Conservation (phyloP, 2,888 invertebrate species). For the Scrobipalpa costella region DNA sequence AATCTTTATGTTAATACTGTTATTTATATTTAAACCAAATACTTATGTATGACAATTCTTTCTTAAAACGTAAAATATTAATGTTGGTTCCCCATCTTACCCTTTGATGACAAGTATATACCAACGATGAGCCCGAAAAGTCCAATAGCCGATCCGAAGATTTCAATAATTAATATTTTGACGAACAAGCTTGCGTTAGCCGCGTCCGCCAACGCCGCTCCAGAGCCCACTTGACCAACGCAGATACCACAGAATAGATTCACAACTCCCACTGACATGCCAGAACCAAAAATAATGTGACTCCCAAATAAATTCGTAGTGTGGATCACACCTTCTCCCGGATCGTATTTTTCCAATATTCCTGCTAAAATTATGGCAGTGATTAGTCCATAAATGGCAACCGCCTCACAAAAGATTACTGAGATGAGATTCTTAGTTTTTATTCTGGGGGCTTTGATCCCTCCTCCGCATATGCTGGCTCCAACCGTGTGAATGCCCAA, state of each 20-base stretch:
- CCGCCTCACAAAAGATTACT: conserved; percentile 99
- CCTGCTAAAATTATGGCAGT: conserved; percentile 98
- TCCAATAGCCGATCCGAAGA: conserved; percentile 99
- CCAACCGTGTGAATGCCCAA: conserved; percentile 99
- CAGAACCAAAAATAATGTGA: conserved; percentile 97
- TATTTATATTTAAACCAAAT: no score
- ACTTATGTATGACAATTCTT: no score
- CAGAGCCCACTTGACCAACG: conserved; percentile 98
- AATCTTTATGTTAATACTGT: no score
- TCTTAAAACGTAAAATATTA: not conserved
- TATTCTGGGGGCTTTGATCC: conserved; percentile 98
- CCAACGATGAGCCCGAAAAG: conserved; percentile 99
- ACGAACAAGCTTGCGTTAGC: conserved; percentile 98
- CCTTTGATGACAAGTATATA: conserved; percentile 94
- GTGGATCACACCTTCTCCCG: conserved; percentile 64
- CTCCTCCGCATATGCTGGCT: conserved; percentile 97
- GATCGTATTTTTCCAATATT: conserved; percentile 84
- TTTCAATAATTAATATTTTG: conserved; percentile 99
- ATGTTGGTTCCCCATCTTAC: conserved; percentile 86
- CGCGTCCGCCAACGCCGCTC: conserved; percentile 99
- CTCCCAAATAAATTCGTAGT: conserved; percentile 89
- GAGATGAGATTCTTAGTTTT: conserved; percentile 99
- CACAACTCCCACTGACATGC: conserved; percentile 95
- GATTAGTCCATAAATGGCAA: conserved; percentile 99
- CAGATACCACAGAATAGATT: conserved; percentile 97